These are phyloP conservation scores for Myotis daubentonii DNA, from an alignment of 2,797 vertebrate genomes.

Conservation along the genomic window DNA sequence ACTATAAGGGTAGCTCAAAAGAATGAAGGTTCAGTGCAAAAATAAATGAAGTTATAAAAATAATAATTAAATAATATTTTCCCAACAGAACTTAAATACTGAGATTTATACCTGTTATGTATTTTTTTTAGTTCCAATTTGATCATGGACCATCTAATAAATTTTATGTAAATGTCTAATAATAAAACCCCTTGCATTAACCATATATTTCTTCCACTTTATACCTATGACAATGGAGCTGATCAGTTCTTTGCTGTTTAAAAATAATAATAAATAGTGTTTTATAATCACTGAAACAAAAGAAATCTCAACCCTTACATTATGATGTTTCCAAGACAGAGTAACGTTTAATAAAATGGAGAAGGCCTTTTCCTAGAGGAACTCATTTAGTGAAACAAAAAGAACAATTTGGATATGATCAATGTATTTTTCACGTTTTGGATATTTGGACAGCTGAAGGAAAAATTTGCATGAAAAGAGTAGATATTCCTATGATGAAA, in stretches of 20 bases:
- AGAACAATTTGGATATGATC: neutral
- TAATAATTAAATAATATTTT: neutral
- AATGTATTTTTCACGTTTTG: slow-evolving; percentile 16
- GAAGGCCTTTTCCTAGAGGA: neutral
- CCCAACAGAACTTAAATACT: neutral
- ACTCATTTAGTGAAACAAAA: neutral
- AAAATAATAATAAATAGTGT: neutral
- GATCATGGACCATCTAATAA: neutral
- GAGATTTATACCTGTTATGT: neutral
- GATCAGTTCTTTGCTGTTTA: neutral
- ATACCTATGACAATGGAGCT: neutral
- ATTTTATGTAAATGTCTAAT: neutral
- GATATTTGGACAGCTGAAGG: slow-evolving; percentile 59
- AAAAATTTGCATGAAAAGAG: slow-evolving; percentile 48
- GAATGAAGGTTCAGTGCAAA: neutral
- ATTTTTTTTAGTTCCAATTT: neutral
- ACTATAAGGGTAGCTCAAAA: neutral
- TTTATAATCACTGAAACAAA: neutral
- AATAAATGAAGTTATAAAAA: neutral
- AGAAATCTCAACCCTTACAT: neutral
- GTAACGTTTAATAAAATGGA: neutral
- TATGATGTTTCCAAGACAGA: slow-evolving; percentile 15
- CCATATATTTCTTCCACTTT: neutral
- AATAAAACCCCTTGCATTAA: neutral
- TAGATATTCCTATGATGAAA: slow-evolving; percentile 49